Percentiles rank a stretch among this genome's conserved stretches.
Evolutionary conservation across 2,888 invertebrate species (phyloP).

Genomic region (Pollenia labialis): DNA sequence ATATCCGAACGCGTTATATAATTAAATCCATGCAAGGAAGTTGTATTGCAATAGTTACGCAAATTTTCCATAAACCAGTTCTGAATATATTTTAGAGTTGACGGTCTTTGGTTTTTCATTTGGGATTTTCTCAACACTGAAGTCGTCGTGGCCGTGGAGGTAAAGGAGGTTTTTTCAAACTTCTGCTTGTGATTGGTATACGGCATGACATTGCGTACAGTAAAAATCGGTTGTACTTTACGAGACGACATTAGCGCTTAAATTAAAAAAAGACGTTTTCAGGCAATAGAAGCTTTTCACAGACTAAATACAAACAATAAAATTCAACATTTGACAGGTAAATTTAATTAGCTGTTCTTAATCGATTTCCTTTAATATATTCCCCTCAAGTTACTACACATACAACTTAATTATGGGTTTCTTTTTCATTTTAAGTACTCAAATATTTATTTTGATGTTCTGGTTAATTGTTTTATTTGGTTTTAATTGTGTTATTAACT

Average conservation of each 20-base stretch:
- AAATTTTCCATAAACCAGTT: slow-evolving; percentile 80
- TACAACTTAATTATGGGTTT: slow-evolving; percentile 62
- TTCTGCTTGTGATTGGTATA: background rate
- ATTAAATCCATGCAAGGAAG: slow-evolving; percentile 89
- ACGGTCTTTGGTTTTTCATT: background rate
- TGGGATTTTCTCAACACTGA: background rate
- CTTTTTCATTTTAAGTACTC: background rate
- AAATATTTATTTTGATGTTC: slow-evolving; percentile 11
- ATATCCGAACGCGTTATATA: slow-evolving; percentile 87
- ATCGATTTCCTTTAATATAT: background rate
- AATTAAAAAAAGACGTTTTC: background rate
- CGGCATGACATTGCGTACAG: slow-evolving; percentile 37
- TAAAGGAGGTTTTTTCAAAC: slow-evolving; percentile 18
- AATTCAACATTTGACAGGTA: slow-evolving; percentile 40
- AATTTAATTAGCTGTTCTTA: slow-evolving; percentile 38
- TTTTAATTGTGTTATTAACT: background rate
- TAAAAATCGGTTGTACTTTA: slow-evolving; percentile 62
- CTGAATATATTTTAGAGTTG: slow-evolving; percentile 52
- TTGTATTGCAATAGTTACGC: slow-evolving; percentile 87
- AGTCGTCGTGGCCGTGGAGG: background rate
- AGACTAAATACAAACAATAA: slow-evolving; percentile 6
- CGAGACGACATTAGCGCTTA: slow-evolving; percentile 20
- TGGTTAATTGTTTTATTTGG: background rate
- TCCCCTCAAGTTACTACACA: background rate
- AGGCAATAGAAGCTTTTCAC: background rate